Percentiles rank a stretch among this genome's conserved stretches.
These are phyloP conservation scores for Rynchops niger DNA, from an alignment of 2,113 vertebrate species.

Conservation along the genomic window DNA sequence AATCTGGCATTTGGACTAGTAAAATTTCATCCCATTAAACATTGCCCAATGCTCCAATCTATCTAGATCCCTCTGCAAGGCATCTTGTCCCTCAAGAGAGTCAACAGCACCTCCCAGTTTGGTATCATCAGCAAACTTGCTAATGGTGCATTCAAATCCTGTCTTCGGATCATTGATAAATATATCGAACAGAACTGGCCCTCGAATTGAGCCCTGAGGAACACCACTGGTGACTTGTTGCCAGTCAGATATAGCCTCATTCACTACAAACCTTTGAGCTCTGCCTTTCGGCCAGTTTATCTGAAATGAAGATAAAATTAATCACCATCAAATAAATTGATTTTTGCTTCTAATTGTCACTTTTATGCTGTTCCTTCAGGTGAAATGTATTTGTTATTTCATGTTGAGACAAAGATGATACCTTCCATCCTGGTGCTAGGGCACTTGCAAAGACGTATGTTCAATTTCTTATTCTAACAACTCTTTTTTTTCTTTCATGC, in stretches of 20 bases:
- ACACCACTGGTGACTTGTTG: accelerated
- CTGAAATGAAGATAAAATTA: background rate
- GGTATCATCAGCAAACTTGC: background rate
- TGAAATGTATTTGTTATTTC: background rate
- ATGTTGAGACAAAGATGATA: background rate
- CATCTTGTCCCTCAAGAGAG: background rate
- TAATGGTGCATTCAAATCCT: background rate
- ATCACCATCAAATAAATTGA: background rate
- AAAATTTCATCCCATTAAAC: background rate
- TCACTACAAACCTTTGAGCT: background rate
- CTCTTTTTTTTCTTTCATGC: background rate
- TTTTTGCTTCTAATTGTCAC: background rate
- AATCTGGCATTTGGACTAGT: background rate
- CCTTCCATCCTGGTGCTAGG: background rate
- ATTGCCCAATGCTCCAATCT: background rate
- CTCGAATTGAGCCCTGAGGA: background rate
- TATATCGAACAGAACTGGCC: background rate
- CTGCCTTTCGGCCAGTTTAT: background rate
- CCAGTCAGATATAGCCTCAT: background rate
- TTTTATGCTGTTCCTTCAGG: background rate
- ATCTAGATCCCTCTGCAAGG: background rate
- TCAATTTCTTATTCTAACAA: background rate
- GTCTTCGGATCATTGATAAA: background rate
- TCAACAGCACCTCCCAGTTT: background rate
- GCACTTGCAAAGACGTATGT: background rate